Evolutionary conservation across 64 coral and sea anemone genomes (phyloP).

Genomic region (Orbicella faveolata): DNA sequence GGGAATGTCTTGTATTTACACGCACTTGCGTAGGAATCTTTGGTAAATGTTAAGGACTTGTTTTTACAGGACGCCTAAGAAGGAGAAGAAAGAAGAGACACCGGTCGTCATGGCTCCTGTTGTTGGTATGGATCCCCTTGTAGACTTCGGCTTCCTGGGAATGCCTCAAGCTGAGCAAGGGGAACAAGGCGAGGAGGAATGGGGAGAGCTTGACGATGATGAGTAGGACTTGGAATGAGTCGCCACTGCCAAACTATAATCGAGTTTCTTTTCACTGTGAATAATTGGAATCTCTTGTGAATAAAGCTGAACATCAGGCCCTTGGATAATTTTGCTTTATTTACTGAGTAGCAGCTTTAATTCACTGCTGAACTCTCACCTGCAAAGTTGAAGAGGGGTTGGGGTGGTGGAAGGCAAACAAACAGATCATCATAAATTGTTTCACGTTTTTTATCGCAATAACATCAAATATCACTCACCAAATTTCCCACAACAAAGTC

Average conservation of each 20-base stretch:
- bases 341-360: no score
- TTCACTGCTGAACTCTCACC: no score
- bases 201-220: neutral
- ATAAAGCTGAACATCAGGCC: neutral
- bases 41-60: neutral
- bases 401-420: no score
- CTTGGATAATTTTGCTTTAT: no score
- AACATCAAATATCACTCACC: no score
- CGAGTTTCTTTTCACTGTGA: neutral
- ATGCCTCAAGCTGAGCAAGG: slow-evolving; percentile 3
- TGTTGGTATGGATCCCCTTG: neutral
- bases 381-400: no score
- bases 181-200: neutral
- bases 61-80: neutral
- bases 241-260: neutral
- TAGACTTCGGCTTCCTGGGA: slow-evolving; percentile 2
- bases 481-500: no score
- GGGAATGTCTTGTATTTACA: no score
- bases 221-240: neutral
- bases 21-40: neutral
- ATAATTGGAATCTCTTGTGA: neutral
- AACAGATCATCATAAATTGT: no score
- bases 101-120: neutral
- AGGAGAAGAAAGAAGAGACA: neutral
- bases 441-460: no score